Evolutionary conservation across 2,113 vertebrate genomes (phyloP), one percentile per base, ranked within the genome.

Genomic region (Hippocampus guttulatus): DNA sequence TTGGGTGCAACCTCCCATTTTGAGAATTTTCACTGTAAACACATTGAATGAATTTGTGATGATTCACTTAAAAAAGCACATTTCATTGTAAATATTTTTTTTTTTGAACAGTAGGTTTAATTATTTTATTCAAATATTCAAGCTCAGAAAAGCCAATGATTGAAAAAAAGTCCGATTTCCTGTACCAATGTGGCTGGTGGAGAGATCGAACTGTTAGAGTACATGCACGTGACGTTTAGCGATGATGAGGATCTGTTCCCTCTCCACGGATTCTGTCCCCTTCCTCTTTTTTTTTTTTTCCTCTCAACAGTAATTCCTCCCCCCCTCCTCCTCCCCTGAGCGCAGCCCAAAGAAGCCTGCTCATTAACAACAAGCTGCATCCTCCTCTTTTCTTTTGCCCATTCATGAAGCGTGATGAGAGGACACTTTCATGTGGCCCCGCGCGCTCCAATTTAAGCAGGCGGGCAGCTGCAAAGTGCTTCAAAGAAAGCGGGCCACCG

Each of bases 201-300:
- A n/a, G 15, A 14, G 61, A 15, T n/a, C 10, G 21, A 57, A 30
- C 4, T 33, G 30, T 3, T 33, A 33, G 30, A 33, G 30, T 33
- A 75, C 23, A 72, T 82, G 81, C 79, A 82, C 70, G 67, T 74
- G 73, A 61, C 25, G 58, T 58, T 73, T 63, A 64, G 72, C 64
- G 21, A 38, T 74, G 66, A 76, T 76, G 61, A 68, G 61, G 70
- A 84, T 85, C 41, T 69, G 79, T 77, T 41, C 75, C 70, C 83
- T 92, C 80, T 80, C 87, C 90, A 92, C 91, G 90, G 90, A 90
- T 91, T 91, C 91, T 58, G 68, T 64, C 79, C 76, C 81, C 84
- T 73, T 82, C 75, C 79, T 81, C 85, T 83, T 15, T 23, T 58
- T 58, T 58, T 25, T 61, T 40, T 40, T 41, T 5, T 3, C 1